Conservation (phyloP, 2,797 vertebrate genomes). For the Menidia menidia region DNA sequence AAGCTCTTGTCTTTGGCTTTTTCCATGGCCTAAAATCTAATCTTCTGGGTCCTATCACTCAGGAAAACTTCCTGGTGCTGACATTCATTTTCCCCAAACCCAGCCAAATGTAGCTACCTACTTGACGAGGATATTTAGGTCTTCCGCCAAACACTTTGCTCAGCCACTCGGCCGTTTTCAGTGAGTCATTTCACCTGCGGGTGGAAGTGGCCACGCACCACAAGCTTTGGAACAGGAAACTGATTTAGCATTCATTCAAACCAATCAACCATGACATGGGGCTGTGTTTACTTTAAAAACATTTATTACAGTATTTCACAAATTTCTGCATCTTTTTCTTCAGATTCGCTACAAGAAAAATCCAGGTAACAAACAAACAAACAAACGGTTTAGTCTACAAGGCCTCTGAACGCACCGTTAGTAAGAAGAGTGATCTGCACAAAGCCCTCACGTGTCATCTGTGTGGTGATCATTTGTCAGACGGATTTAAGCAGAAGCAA, state of each 20-base stretch:
- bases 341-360: slow-evolving; percentile 36
- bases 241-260: not conserved
- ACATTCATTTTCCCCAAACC: too few species aligned
- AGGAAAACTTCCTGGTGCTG: too few species aligned
- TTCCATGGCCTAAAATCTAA: too few species aligned
- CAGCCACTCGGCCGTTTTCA: not conserved
- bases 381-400: slow-evolving; percentile 31
- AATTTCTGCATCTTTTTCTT: not conserved
- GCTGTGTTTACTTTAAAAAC: slow-evolving; percentile 13
- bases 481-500: slow-evolving; percentile 25
- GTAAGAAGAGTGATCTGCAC: slow-evolving; percentile 11
- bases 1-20: too few species aligned
- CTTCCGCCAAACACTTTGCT: not conserved
- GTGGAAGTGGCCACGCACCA: not conserved
- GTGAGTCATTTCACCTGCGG: not conserved
- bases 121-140: not conserved
- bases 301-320: slow-evolving; percentile 55
- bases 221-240: not conserved
- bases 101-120: too few species aligned
- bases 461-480: not conserved
- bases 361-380: slow-evolving; percentile 31
- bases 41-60: too few species aligned
- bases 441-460: not conserved
- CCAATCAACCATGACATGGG: not conserved
- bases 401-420: slow-evolving; percentile 44